Evolutionary conservation across 1,140 invertebrate genomes (phyloP), one percentile per base, ranked within the genome.

Genomic region (Antheraea pernyi): DNA sequence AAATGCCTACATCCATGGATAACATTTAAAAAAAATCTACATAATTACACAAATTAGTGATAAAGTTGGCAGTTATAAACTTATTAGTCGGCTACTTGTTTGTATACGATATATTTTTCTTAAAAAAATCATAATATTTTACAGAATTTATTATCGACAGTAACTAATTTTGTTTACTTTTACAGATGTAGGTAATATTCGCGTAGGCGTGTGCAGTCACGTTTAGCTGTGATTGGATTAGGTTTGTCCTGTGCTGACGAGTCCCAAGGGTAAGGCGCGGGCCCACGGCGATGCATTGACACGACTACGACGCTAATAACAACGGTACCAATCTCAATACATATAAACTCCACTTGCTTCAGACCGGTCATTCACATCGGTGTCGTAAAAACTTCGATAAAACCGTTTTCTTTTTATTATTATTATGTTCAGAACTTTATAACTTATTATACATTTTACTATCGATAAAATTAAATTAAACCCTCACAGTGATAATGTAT

Each of bases 171-270:
- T 53, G 4, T 53, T 53, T 53, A 42, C 3, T 13, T 53, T 53
- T 6, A n/a, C 16, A 53, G 6, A 53, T 53, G 13, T 53, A 53
- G 46, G 46, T 53, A 53, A n/a, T 16, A 53, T 53, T 53, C 46
- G 11, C 61, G 71, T 77, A 85, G 88, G 85, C 85, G 85, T 86
- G 88, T 78, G 79, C 75, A 79, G 74, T 79, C 77, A 78, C 77
- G 73, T 80, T 80, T 79, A 78, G 78, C 79, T 66, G 87, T 90
- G 89, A 91, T 91, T 91, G 89, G 88, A 91, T 90, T 89, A 86
- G 83, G 80, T 83, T 79, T 73, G 83, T 76, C 77, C 73, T 74
- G 80, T 73, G 74, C 73, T 86, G 86, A 90, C 89, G 88, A 90
- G 89, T 71, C 88, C 84, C 89, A 46, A 9, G 89, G 78, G 89